Percentiles rank a stretch among this genome's conserved stretches.
Evolutionary conservation across 2,888 invertebrate species (phyloP).

Genomic region (Cenopis cana): DNA sequence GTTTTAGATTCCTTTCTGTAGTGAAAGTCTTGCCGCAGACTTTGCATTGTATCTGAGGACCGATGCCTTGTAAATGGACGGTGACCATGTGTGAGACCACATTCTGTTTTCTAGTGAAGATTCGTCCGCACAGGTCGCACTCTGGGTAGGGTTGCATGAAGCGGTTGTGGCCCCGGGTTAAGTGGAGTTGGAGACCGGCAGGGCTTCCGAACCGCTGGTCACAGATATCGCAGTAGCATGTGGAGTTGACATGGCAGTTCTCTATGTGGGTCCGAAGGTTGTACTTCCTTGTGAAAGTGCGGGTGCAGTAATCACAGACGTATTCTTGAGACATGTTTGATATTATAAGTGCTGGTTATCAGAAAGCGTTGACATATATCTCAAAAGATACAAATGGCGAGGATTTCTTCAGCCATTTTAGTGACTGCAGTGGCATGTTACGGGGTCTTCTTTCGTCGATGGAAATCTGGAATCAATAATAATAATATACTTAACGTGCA

Average conservation of each 20-base stretch:
- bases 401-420: background rate
- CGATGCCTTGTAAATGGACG: conserved; percentile 63
- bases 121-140: conserved; percentile 72
- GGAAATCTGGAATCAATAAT: background rate
- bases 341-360: background rate
- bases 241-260: conserved; percentile 66
- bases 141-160: conserved; percentile 65
- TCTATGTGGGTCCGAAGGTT: conserved; percentile 73
- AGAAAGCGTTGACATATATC: background rate
- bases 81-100: conserved; percentile 73
- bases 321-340: conserved; percentile 24
- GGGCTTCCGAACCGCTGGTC: conserved; percentile 65
- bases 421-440: background rate
- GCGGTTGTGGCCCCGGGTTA: conserved; percentile 67
- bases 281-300: conserved; percentile 71
- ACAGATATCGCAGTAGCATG: conserved; percentile 67
- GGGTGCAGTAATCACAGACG: conserved; percentile 70
- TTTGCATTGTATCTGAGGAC: conserved; percentile 59
- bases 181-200: conserved; percentile 63
- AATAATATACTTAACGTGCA: too few species aligned
- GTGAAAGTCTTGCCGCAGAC: conserved; percentile 67
- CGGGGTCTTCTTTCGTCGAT: background rate
- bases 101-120: conserved; percentile 74
- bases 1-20: conserved; percentile 65
- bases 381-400: background rate